Conservation (phyloP, 23 tunicate genomes). For the Oikopleura vanhoeffeni region DNA sequence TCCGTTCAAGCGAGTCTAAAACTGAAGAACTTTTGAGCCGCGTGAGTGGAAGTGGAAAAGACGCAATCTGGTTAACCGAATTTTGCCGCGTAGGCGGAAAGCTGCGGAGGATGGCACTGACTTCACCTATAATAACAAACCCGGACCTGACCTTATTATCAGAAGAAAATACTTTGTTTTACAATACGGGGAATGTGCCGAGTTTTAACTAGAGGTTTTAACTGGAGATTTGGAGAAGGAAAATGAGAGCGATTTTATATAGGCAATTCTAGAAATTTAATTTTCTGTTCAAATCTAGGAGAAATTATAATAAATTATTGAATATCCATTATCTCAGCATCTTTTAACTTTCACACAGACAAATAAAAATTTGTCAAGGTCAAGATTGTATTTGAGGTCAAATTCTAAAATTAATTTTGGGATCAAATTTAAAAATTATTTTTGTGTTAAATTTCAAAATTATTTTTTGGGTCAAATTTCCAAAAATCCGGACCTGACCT, state of each 20-base stretch:
- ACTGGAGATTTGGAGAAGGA: neutral
- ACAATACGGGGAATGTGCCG: too few species aligned
- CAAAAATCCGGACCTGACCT: too few species aligned
- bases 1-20: neutral
- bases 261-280: neutral
- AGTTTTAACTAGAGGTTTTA: too few species aligned
- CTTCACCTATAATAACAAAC: neutral
- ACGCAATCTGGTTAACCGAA: neutral
- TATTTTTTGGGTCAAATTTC: too few species aligned
- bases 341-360: too few species aligned
- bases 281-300: neutral
- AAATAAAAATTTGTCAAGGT: too few species aligned
- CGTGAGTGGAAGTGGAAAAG: neutral
- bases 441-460: too few species aligned
- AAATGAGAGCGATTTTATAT: neutral
- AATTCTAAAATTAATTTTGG: too few species aligned
- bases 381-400: too few species aligned
- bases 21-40: neutral
- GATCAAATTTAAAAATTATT: too few species aligned
- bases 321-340: too few species aligned
- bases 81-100: conserved; percentile 1
- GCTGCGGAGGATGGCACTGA: neutral
- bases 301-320: too few species aligned
- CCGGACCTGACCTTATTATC: neutral
- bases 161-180: neutral